Evolutionary conservation across 2,888 invertebrate genomes (phyloP).

Genomic region (Liopterus haemorrhoidalis): DNA sequence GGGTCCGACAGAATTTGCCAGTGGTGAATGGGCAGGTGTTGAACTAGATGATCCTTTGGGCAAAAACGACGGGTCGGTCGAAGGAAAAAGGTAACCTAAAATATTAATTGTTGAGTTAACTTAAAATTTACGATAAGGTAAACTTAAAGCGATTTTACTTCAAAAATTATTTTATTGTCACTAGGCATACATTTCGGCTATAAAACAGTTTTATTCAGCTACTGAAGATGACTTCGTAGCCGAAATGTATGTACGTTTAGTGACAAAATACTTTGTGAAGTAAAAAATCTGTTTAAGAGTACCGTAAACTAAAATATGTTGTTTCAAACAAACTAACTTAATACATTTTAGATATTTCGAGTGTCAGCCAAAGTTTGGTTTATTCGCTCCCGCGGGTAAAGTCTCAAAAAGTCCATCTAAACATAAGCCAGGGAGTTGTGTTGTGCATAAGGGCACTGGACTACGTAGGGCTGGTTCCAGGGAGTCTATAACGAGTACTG

Average conservation of each 20-base stretch:
- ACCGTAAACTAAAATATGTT: slow-evolving; percentile 1
- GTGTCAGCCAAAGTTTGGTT: slow-evolving; percentile 82
- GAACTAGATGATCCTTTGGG: slow-evolving; percentile 90
- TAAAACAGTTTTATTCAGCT: background rate
- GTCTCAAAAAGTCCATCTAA: slow-evolving; percentile 79
- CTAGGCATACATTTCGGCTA: no score
- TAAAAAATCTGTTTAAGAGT: background rate
- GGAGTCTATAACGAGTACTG: slow-evolving; percentile 69
- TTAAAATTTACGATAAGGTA: slow-evolving; percentile 3
- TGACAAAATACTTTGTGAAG: background rate
- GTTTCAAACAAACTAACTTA: background rate
- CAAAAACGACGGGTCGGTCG: slow-evolving; percentile 94
- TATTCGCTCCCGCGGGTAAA: slow-evolving; percentile 90
- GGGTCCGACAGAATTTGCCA: slow-evolving; percentile 84
- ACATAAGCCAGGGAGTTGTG: slow-evolving; percentile 58
- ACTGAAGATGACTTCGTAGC: background rate
- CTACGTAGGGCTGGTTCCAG: slow-evolving; percentile 73
- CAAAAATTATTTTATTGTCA: no score
- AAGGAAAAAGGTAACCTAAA: slow-evolving; percentile 81
- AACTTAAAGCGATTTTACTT: no score
- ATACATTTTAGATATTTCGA: slow-evolving; percentile 76
- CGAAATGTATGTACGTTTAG: background rate
- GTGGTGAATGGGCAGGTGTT: slow-evolving; percentile 93
- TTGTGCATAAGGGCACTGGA: slow-evolving; percentile 58
- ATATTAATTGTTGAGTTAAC: slow-evolving; percentile 3